Base-by-base conservation (phyloP, 2,888 invertebrate species). In the Stenolophus ochropezus region DNA sequence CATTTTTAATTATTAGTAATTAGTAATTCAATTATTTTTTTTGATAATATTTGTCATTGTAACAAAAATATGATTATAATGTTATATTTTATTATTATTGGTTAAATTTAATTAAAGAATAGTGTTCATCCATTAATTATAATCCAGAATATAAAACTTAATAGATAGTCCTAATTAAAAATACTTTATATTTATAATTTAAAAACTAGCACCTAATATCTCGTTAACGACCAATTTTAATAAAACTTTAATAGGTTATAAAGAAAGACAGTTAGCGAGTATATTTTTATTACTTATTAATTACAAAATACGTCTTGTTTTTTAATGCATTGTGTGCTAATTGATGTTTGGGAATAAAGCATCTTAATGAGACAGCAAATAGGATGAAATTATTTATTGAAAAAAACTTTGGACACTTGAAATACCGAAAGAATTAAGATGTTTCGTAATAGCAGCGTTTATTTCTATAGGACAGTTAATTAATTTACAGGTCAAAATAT, bases 401-500 rank as follows among this genome's bases (percentile, higher is more conserved):
- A 75, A 53, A 20, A 53, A 75, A 69, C n/a, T 5, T 18, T 8
- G 8, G 16, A n/a, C 4, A 18, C 18, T 69, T 33, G 42, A 42
- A 14, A 69, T 69, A 33, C 33, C 69, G 20, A 69, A 11, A 20
- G 42, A 69, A 69, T 42, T 69, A 69, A 69, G 42, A 20, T 69
- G 33, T 69, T 69, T 4, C 16, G n/a, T 69, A 69, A 69, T 21
- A 47, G 20, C 69, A 8, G 20, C 33, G 33, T 21, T 65, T 65
- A 65, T 65, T 27, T 33, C 16, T n/a, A 4, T 23, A 33, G 69
- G 69, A 42, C 42, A 42, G 61, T 69, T 21, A 33, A 69, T n/a
- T n/a, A 69, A 69, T 42, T 18, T n/a, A 69, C 33, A 42, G 42
- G 33, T 69, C 33, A 18, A 69, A 69, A 69, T 69, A 69, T 69